These are phyloP conservation scores for Cylas formicarius DNA, from an alignment of 1,140 invertebrate genomes.

Conservation along the genomic window DNA sequence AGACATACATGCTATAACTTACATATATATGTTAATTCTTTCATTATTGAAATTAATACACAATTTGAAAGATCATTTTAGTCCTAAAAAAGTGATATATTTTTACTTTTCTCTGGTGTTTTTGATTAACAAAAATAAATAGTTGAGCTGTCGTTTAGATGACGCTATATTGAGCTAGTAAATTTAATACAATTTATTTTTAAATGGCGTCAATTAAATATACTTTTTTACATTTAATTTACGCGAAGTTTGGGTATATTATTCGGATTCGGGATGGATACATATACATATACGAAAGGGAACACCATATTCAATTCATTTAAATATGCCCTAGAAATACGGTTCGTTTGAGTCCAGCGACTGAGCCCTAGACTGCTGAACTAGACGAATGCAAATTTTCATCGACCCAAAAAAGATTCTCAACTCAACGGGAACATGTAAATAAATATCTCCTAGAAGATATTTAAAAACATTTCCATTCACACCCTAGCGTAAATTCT, in stretches of 20 bases:
- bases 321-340: neutral
- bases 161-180: conserved; percentile 4
- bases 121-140: conserved; percentile 3
- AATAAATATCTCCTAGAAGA: neutral
- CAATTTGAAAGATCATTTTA: conserved; percentile 2
- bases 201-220: neutral
- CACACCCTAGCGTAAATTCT: conserved; percentile 17
- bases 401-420: neutral
- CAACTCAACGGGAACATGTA: neutral
- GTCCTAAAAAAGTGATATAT: conserved; percentile 8
- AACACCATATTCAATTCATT: conserved; percentile 1
- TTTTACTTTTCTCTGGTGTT: conserved; percentile 4
- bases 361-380: conserved; percentile 4
- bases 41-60: conserved; percentile 10
- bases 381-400: neutral
- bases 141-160: conserved; percentile 10
- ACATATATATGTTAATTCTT: conserved; percentile 18
- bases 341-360: neutral
- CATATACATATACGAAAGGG: neutral
- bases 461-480: conserved; percentile 1
- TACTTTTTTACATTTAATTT: conserved; percentile 8
- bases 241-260: neutral
- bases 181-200: conserved; percentile 3
- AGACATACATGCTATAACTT: conserved; percentile 24
- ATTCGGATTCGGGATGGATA: neutral